Evolutionary conservation across 2,888 invertebrate genomes (phyloP), one percentile per base, ranked within the genome.

Genomic region (Beris morrisii): DNA sequence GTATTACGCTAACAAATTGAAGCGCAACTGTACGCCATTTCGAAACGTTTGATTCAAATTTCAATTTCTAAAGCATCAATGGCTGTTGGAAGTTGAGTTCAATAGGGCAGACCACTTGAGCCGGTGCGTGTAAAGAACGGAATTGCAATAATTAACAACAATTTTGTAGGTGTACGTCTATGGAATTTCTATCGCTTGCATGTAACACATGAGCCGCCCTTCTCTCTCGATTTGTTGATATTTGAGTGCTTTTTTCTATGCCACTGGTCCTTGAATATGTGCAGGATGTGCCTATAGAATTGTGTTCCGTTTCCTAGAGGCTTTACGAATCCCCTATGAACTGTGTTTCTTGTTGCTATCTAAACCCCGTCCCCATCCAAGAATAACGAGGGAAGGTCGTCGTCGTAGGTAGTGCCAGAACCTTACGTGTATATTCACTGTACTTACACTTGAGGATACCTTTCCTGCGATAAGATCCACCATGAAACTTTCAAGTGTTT

Each of bases 61-160:
- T 46, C 58, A 45, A 22, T 45, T 58, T 45, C 28, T 30, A 58
- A 45, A 30, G 43, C n/a, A 56, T 56, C 31, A 30, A 54, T 32
- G 31, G n/a, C 32, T 46, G 58, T 56, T 44, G 44, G 56, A 43
- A 59, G 61, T 32, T 15, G 48, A 50, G 61, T 61, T 61, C 61
- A 61, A 61, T 61, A 61, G 50, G 50, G 22, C 38, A 57, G 30
- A 63, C 63, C 58, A 64, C 66, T 66, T 68, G 48, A 68, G 22
- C 43, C n/a, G 32, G 38, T 67, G 64, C 63, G 59, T 69, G 69
- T 63, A 69, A 59, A 65, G 52, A 54, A 67, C 67, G 56, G 67
- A 69, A 67, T 69, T 67, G 67, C 67, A 69, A 69, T 69, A 69
- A 69, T 69, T 69, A 69, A 67, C 67, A 67, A 3, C 38, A 9